Evolutionary conservation across 2,797 vertebrate genomes (phyloP), one percentile per base, ranked within the genome.

Genomic region (Mus caroli): DNA sequence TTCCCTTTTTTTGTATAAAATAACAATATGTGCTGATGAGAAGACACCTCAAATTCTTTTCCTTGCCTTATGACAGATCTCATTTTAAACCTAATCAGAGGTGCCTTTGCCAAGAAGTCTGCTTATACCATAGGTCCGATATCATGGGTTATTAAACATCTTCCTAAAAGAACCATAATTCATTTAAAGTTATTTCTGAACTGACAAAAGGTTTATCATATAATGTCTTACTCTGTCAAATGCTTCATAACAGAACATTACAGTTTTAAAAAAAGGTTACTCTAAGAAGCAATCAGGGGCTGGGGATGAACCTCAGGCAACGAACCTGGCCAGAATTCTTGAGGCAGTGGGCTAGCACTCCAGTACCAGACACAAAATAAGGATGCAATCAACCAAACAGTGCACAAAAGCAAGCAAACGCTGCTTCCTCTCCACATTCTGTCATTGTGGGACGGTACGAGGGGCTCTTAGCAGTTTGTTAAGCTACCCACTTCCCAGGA

Each of bases 131-230:
- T n/a, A 84, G 67, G 34, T 60, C 73, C 75, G 83, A 67, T 46
- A 46, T 6, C 60, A 88, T 28, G 4, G 62, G 40, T 31, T 64
- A 64, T 28, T 85, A 67, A 85, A 34, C 28, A 67, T 24, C 19
- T 67, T 67, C 19, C 17, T n/a, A 67, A 67, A 85, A 43, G 52
- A 52, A 64, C 7, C 22, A 60, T 12, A 64, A 34, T 64, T 46
- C 60, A 84, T 64, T 84, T 26, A 37, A 84, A 64, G 58, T 34
- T 64, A 84, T 58, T 85, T 86, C 86, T 85, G 69, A 95, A 64
- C 28, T 85, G 71, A n/a, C 10, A 89, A 58, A 28, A 75, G 12
- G 13, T 75, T 92, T 60, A 85, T 11, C 76, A 37, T 26, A 67
- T 2, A 31, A 31, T 58, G 28, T 71, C 69, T 79, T 75, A 83